A percentile compares a stretch with the other conserved stretches of the same genome.
Conservation (phyloP, 1,140 invertebrate species). For the Pristionchus pacificus region DNA sequence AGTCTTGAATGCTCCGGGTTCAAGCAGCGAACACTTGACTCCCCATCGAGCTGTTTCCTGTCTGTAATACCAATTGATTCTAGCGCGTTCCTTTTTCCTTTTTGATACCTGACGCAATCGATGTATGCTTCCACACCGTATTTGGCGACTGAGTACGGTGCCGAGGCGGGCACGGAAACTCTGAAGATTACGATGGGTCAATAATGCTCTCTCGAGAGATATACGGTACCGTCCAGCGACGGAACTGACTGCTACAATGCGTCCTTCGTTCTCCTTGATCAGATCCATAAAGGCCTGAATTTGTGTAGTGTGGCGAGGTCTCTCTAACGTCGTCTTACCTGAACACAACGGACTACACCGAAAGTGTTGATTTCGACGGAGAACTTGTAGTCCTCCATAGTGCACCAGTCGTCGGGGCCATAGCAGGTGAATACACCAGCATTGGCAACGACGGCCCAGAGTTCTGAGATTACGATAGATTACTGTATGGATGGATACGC, state of each 20-base stretch:
- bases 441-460: conserved; percentile 43
- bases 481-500: too few relatives aligned
- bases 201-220: too few relatives aligned
- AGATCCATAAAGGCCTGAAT: conserved; percentile 46
- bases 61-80: conserved; percentile 23
- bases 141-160: conserved; percentile 43
- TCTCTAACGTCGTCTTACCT: too few relatives aligned
- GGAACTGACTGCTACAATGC: conserved; percentile 47
- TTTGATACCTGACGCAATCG: conserved; percentile 36
- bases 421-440: conserved; percentile 49
- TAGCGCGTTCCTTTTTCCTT: background rate
- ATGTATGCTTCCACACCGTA: conserved; percentile 49
- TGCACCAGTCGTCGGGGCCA: conserved; percentile 47
- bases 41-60: conserved; percentile 40
- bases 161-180: conserved; percentile 24
- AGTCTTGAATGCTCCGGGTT: conserved; percentile 43
- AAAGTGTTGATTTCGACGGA: conserved; percentile 39
- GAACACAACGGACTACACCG: conserved; percentile 37
- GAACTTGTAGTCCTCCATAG: conserved; percentile 37
- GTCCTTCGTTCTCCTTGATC: conserved; percentile 42
- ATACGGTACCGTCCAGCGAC: conserved; percentile 41
- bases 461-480: conserved; percentile 25
- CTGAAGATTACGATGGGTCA: too few relatives aligned
- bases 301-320: too few relatives aligned
- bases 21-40: conserved; percentile 44